Percentiles rank a stretch among this genome's conserved stretches.
These are phyloP conservation scores for Zygaena filipendulae DNA, from an alignment of 2,888 invertebrate genomes.

Conservation along the genomic window DNA sequence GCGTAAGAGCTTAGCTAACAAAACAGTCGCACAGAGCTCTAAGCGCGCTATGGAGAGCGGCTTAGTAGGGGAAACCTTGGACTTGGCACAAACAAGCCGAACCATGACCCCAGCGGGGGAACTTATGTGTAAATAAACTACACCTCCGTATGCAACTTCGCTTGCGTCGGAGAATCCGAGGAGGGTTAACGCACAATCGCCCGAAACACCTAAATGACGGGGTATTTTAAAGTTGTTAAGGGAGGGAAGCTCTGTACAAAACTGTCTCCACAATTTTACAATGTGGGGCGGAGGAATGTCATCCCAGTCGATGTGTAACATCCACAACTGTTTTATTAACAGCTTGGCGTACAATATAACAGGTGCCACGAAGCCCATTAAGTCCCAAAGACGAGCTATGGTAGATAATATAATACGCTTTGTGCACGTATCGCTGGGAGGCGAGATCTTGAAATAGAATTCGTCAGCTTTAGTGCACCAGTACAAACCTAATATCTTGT, in stretches of 20 bases:
- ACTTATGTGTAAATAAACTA: too few species aligned
- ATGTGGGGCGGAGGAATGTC: slow-evolving; percentile 10
- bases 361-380: slow-evolving; percentile 13
- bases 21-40: slow-evolving; percentile 6
- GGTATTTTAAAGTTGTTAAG: slow-evolving; percentile 6
- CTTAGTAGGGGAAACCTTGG: slow-evolving; percentile 8
- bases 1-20: slow-evolving; percentile 7
- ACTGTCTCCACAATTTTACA: slow-evolving; percentile 7
- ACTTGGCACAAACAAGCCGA: slow-evolving; percentile 2
- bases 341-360: slow-evolving; percentile 10
- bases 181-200: slow-evolving; percentile 2
- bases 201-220: slow-evolving; percentile 7
- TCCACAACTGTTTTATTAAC: slow-evolving; percentile 12
- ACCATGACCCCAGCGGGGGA: neutral
- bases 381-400: slow-evolving; percentile 12
- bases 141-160: slow-evolving; percentile 11
- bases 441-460: slow-evolving; percentile 6
- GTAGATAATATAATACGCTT: slow-evolving; percentile 14
- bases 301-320: slow-evolving; percentile 10
- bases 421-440: slow-evolving; percentile 8
- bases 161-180: slow-evolving; percentile 11
- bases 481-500: slow-evolving; percentile 8
- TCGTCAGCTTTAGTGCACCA: slow-evolving; percentile 6
- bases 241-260: slow-evolving; percentile 5
- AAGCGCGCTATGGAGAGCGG: slow-evolving; percentile 5